Conservation (phyloP, 2,113 vertebrate genomes). For the Daubentonia madagascariensis region DNA sequence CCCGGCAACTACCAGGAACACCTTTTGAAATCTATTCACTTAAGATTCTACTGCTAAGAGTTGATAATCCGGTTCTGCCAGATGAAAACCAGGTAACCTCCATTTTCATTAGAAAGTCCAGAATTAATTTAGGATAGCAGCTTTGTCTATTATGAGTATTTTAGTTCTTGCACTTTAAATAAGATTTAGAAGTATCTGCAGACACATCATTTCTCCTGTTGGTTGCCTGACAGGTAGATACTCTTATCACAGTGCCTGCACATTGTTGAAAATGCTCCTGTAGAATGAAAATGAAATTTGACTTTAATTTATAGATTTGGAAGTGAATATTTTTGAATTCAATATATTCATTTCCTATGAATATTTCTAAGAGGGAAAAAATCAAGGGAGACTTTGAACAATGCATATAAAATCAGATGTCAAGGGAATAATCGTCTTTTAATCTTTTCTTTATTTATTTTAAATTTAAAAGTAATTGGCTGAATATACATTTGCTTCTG, state of each 20-base stretch:
- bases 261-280: neutral
- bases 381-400: constrained; percentile 18
- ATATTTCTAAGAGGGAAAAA: constrained; percentile 21
- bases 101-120: neutral
- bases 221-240: neutral
- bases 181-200: neutral
- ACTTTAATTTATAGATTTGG: constrained; percentile 9
- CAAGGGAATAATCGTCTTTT: neutral
- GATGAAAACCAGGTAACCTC: neutral
- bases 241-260: neutral
- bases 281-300: neutral
- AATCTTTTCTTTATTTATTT: constrained; percentile 52
- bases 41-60: neutral
- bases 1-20: neutral
- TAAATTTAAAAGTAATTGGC: constrained; percentile 13
- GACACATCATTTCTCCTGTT: neutral
- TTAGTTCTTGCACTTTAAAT: neutral
- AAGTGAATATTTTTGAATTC: constrained; percentile 14
- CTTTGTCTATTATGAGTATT: neutral
- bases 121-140: neutral
- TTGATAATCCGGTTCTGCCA: neutral
- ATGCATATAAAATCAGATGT: neutral
- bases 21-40: neutral
- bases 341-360: neutral
- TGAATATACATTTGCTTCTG: neutral